Conservation (phyloP, 2,113 vertebrate species). For the Puffinus mauretanicus region DNA sequence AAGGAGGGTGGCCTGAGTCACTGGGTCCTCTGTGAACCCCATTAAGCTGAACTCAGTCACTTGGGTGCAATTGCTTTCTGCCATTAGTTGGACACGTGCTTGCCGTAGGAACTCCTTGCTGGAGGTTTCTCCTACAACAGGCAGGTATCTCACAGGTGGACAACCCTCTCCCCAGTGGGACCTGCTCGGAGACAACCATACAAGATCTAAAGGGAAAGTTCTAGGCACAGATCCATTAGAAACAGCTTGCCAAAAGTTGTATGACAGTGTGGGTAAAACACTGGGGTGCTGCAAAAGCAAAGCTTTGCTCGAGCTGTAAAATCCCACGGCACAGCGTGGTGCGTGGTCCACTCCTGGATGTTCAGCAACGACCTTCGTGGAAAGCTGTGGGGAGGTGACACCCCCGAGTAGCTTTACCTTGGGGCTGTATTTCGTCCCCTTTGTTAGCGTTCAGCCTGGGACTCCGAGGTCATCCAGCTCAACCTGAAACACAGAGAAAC, state of each 20-base stretch:
- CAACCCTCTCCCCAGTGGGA: background rate
- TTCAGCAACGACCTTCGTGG: fast-evolving
- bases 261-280: fast-evolving
- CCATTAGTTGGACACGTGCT: background rate
- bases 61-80: background rate
- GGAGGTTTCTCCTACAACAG: background rate
- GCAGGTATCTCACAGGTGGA: background rate
- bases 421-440: background rate
- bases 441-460: background rate
- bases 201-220: background rate
- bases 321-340: fast-evolving
- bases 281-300: background rate
- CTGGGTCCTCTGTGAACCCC: fast-evolving
- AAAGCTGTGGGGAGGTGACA: background rate
- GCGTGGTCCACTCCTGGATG: background rate
- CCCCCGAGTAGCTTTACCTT: background rate
- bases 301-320: background rate
- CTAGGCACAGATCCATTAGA: background rate
- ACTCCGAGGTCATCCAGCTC: background rate
- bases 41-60: background rate
- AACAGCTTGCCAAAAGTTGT: background rate
- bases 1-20: background rate
- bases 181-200: background rate
- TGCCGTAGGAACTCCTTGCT: background rate
- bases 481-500: background rate